These are phyloP conservation scores for Taphrorychus bicolor DNA, from an alignment of 2,888 invertebrate genomes.

Conservation along the genomic window DNA sequence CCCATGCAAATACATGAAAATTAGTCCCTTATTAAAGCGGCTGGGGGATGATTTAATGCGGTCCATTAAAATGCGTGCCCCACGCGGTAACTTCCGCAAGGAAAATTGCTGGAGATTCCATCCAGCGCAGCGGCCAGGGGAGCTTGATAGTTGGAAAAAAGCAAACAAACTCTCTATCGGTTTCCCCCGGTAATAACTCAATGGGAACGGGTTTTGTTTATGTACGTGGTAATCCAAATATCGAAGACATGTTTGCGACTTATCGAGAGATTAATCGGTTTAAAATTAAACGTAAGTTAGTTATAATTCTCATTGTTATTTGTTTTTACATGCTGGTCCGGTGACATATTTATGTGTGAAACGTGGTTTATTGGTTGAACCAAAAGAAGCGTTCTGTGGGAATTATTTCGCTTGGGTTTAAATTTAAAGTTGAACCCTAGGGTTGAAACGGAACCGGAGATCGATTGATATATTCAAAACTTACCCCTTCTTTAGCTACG, in stretches of 20 bases:
- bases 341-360: conserved; percentile 23
- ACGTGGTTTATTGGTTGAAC: conserved; percentile 11
- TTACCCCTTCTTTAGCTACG: no score
- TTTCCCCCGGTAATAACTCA: conserved; percentile 15
- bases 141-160: neutral
- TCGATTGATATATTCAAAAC: no score
- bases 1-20: neutral
- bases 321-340: conserved; percentile 19
- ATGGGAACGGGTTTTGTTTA: conserved; percentile 6
- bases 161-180: neutral
- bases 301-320: conserved; percentile 37
- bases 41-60: neutral
- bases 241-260: conserved; percentile 33
- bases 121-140: neutral
- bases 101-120: neutral
- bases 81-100: neutral
- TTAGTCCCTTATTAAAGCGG: neutral
- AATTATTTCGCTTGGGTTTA: conserved; percentile 1
- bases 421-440: no score
- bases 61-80: neutral
- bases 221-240: conserved; percentile 27
- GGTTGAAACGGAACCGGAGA: no score
- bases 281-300: conserved; percentile 22
- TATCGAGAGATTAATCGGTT: conserved; percentile 34
- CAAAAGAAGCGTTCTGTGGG: conserved; percentile 2